Base-by-base conservation (phyloP, 2,888 invertebrate species). In the Sesamia inferens region DNA sequence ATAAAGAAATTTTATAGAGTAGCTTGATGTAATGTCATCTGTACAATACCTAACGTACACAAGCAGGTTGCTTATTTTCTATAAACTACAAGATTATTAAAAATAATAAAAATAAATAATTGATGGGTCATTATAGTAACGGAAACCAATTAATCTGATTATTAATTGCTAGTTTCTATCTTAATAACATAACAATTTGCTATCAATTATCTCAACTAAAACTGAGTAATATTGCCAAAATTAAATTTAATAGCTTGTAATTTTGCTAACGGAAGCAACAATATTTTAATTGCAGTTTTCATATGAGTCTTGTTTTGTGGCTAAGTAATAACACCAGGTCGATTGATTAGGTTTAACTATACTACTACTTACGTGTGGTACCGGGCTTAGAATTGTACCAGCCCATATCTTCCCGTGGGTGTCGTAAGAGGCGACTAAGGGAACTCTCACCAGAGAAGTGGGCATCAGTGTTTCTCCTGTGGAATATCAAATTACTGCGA, bases 241-340 rank as follows among this genome's bases (percentile, higher is more conserved):
- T 10, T 31, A 0, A 31, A n/a, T 55, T 55, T 22, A 51, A 57
- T 47, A 58, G 4, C 48, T 22, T 6, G 59, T 42, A 44, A 51
- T 74, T 76, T 44, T 19, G 14, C 6, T 65, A 44, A 66, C 76
- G 66, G 66, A 76, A 74, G 67, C 67, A 57, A 14, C 14, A 55
- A 31, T n/a, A 0, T 31, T 68, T 44, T 44, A 54, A 69, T 44
- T 69, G 31, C 11, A 54, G 24, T 44, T 6, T 70, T 54, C 19
- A 5, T 54, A 57, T 4, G n/a, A 13, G 14, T n/a, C 14, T 7
- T 22, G 44, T 7, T 0, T 44, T 44, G 44, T 44, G 44, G 44
- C 3, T 44, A 3, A 11, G 44, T 44, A 44, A 42, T 8, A 42
- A 31, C 31, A 31, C 31, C 31, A 3, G 44, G 44, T 44, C 3